Evolutionary conservation across 37 sponge, comb jelly and placozoan species (phyloP).

Genomic region (Crambe crambe): DNA sequence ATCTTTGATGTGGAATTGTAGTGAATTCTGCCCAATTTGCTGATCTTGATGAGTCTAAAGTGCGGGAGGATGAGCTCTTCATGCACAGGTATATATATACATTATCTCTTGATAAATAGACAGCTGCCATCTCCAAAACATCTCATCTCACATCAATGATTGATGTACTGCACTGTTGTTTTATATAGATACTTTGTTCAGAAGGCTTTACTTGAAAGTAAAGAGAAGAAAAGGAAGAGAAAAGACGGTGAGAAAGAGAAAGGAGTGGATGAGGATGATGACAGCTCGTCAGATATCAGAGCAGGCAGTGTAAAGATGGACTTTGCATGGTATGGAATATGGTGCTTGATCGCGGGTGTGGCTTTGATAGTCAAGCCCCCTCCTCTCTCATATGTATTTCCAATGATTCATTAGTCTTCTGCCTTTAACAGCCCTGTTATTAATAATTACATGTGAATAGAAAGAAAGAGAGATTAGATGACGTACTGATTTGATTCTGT

Average conservation of each 20-base stretch:
- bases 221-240: slow-evolving; percentile 20
- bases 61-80: slow-evolving; percentile 85
- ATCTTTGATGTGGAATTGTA: slow-evolving; percentile 26
- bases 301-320: slow-evolving; percentile 20
- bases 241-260: background rate
- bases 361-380: background rate
- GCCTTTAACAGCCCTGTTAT: background rate
- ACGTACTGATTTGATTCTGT: background rate
- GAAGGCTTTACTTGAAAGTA: slow-evolving; percentile 18
- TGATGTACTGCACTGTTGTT: background rate
- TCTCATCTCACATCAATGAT: background rate
- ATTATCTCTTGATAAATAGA: background rate
- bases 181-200: slow-evolving; percentile 4
- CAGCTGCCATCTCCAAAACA: background rate
- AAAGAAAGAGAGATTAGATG: too few relatives aligned
- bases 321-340: slow-evolving; percentile 30
- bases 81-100: slow-evolving; percentile 69
- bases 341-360: background rate
- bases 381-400: background rate
- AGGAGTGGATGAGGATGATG: slow-evolving; percentile 22
- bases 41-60: slow-evolving; percentile 59
- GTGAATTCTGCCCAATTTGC: slow-evolving; percentile 74
- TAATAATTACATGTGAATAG: background rate
- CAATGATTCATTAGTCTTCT: background rate
- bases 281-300: background rate